These are phyloP conservation scores for Acholoe squamosa DNA, from an alignment of 2,888 invertebrate genomes.

Conservation along the genomic window DNA sequence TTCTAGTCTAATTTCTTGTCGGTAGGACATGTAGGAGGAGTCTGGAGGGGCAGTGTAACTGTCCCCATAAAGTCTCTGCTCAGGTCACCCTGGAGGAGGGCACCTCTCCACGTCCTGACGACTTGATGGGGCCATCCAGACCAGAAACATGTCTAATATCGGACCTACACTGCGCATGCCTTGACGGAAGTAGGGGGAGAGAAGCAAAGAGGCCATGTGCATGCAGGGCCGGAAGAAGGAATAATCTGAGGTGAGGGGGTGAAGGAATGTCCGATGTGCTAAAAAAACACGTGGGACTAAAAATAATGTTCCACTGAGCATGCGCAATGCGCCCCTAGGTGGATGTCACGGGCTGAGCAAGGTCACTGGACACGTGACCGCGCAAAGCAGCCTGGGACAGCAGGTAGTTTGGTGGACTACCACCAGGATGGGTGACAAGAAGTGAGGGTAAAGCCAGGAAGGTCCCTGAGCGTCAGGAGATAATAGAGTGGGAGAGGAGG, in stretches of 20 bases:
- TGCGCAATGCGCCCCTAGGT: neutral
- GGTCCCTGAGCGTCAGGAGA: neutral
- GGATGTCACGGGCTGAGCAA: neutral
- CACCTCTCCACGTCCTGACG: neutral
- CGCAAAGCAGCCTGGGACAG: neutral
- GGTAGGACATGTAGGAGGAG: neutral
- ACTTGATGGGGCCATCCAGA: neutral
- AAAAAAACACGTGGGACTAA: too few species aligned
- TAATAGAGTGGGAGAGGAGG: neutral
- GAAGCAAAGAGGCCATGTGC: too few species aligned
- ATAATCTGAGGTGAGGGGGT: too few species aligned
- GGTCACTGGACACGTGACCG: slow-evolving; percentile 9
- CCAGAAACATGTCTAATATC: slow-evolving; percentile 6
- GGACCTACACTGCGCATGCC: neutral
- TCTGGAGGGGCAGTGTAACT: neutral
- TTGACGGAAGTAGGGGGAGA: too few species aligned
- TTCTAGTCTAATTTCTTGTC: too few species aligned
- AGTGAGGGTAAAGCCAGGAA: too few species aligned
- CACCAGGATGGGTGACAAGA: neutral
- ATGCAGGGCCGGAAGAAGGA: too few species aligned
- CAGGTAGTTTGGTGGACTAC: neutral
- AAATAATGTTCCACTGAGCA: too few species aligned
- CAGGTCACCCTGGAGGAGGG: neutral
- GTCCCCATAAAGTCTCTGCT: too few species aligned
- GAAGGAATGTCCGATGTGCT: too few species aligned